phyloP scores from a whole-genome alignment of 2,113 vertebrate genomes.

The Phrynosoma blainvillii region DNA sequence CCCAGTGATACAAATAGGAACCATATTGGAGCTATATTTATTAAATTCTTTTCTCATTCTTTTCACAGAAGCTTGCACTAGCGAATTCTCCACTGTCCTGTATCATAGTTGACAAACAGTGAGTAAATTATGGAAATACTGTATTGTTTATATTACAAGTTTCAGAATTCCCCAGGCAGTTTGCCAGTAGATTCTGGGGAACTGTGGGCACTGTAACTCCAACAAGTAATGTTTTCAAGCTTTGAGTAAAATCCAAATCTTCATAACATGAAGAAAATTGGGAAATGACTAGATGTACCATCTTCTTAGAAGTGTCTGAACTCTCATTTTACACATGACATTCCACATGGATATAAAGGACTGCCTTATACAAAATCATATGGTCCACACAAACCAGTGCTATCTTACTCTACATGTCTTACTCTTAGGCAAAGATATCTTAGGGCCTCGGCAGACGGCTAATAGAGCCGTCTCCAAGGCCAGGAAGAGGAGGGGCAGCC shows the following conservation, averaged over 20 bases:
- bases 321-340: background rate
- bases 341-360: background rate
- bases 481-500: too few relatives aligned
- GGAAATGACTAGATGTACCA: background rate
- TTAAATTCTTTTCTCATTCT: background rate
- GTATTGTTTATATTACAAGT: too few relatives aligned
- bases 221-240: too few relatives aligned
- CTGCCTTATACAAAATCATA: background rate
- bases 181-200: too few relatives aligned
- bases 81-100: background rate
- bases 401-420: too few relatives aligned
- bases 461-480: too few relatives aligned
- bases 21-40: background rate
- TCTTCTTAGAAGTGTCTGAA: background rate
- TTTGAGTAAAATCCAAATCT: background rate
- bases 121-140: too few relatives aligned
- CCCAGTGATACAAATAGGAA: background rate
- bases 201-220: too few relatives aligned
- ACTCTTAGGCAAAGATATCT: background rate
- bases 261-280: background rate
- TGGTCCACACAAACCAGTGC: background rate
- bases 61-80: background rate
- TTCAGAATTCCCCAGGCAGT: too few relatives aligned
- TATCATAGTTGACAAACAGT: background rate
- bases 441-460: too few relatives aligned